Conservation (phyloP, 1,140 invertebrate genomes). For the Platorchestia sp. region DNA sequence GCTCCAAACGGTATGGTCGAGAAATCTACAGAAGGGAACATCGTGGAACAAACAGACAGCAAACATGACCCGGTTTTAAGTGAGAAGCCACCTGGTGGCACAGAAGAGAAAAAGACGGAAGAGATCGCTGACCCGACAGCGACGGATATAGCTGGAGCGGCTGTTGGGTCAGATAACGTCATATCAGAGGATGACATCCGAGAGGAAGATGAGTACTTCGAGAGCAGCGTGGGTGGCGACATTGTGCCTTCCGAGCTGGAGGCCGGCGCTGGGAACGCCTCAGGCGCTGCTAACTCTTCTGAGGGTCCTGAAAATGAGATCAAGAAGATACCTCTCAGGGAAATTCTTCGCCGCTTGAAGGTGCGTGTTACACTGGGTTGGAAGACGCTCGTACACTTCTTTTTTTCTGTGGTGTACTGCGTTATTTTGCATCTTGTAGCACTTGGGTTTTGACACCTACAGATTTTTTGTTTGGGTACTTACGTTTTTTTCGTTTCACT, state of each 20-base stretch:
- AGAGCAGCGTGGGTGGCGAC: constrained; percentile 31
- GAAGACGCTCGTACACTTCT: neutral
- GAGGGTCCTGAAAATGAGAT: constrained; percentile 29
- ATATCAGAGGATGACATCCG: neutral
- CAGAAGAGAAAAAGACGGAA: neutral
- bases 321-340: constrained; percentile 36
- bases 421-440: neutral
- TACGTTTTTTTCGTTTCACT: no score
- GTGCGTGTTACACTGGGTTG: neutral
- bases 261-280: neutral
- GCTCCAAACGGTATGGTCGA: neutral
- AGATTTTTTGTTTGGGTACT: no score
- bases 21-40: neutral
- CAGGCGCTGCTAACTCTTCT: neutral
- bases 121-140: neutral
- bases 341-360: constrained; percentile 30
- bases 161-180: neutral
- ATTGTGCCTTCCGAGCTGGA: neutral
- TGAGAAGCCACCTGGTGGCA: neutral
- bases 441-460: no score
- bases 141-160: neutral
- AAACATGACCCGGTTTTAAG: neutral
- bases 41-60: neutral
- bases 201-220: constrained; percentile 24
- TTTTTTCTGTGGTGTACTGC: neutral